Percentiles rank a stretch among this genome's conserved stretches.
Evolutionary conservation across 1,140 invertebrate species (phyloP).

Genomic region (Sycophaga agraensis): DNA sequence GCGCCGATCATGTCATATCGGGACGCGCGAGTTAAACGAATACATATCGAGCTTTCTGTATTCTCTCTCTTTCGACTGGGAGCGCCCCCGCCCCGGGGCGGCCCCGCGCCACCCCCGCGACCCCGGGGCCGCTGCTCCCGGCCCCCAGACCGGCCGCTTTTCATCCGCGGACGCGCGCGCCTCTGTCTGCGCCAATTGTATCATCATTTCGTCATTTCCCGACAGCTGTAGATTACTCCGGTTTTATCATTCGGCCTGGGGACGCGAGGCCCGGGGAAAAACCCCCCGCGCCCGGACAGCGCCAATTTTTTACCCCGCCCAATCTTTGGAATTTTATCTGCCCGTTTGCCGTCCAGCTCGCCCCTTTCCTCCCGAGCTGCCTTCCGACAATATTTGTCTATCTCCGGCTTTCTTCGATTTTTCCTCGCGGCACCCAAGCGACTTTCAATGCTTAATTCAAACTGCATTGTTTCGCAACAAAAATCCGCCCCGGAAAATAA

Average conservation of each 20-base stretch:
- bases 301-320: no score
- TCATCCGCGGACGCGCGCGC: not conserved
- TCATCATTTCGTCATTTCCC: slow-evolving; percentile 27
- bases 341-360: no score
- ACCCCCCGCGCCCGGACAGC: no score
- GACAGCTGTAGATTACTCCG: not conserved
- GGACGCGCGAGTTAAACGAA: slow-evolving; percentile 50
- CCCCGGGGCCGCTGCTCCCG: not conserved
- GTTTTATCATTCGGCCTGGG: not conserved
- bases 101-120: not conserved
- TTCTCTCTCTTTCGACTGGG: slow-evolving; percentile 7
- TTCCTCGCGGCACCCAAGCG: no score
- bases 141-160: not conserved
- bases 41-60: slow-evolving; percentile 26
- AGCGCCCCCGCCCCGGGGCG: not conserved
- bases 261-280: no score
- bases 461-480: no score
- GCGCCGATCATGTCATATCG: slow-evolving; percentile 58
- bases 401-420: no score
- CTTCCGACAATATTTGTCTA: no score
- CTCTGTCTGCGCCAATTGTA: not conserved
- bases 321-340: no score
- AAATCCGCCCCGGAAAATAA: no score
- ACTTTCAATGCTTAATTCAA: no score
- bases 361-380: no score